Evolutionary conservation across 2,113 vertebrate genomes (phyloP), one percentile per base, ranked within the genome.

Genomic region (Columbina picui): DNA sequence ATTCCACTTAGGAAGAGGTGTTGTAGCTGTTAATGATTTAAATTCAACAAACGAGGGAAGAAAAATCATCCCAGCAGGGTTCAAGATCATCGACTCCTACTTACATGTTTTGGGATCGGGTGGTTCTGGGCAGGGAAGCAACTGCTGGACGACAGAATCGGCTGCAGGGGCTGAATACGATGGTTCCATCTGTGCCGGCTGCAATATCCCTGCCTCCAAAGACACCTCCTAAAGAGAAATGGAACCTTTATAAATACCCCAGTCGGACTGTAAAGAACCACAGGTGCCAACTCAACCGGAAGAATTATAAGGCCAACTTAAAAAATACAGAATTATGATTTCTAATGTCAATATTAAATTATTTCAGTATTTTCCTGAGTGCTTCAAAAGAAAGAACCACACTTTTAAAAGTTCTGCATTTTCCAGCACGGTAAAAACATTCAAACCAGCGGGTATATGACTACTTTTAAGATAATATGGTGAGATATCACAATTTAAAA

Each of bases 21-120:
- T 0, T 39, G 45, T 1, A 79, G 34, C 65, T 79, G n/a, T 25
- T 69, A 69, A 59, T 9, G 14, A 12, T 84, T 75, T 9, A 27
- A 53, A 82, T 43, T 30, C 43, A 85, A 78, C 21, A 47, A 75
- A 64, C 30, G 23, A 60, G 43, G 85, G 87, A 71, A 45, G 43
- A 45, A 45, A 45, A 84, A 59, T 7, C 50, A 63, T 47, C 32
- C 47, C 47, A 56, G 38, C 26, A 60, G 21, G 12, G 26, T 55
- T 85, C 13, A 34, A 52, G 50, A 29, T 5, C 36, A 60, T 4
- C 16, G 4, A 49, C 32, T 26, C 17, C 34, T 55, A 96, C 98
- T 97, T 64, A 98, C 98, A 98, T 14, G 89, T 97, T 89, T 98
- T 96, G 32, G 96, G 94, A 15, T 97, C 56, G 7, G 94, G 43